Conservation (phyloP, 2,113 vertebrate genomes). For the Lasiurus cinereus region DNA sequence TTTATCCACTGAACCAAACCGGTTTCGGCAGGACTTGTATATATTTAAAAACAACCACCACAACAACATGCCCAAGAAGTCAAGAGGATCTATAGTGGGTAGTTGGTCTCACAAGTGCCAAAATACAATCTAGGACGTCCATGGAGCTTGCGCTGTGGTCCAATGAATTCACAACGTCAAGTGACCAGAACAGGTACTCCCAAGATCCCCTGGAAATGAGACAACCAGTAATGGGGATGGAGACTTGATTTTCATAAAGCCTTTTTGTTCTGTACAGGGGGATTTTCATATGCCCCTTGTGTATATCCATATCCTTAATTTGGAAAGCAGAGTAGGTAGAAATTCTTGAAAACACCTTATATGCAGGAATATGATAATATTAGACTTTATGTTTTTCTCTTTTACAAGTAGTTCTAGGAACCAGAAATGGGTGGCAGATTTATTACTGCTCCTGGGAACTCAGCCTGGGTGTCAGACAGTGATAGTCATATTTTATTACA, state of each 20-base stretch:
- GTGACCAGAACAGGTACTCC: not conserved
- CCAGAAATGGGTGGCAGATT: not conserved
- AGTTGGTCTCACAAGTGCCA: not conserved
- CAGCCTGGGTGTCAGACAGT: not conserved
- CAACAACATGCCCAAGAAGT: not conserved
- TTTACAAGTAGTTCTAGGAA: not conserved
- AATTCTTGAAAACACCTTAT: not conserved
- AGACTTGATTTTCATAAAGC: not conserved
- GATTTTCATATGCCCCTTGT: not conserved
- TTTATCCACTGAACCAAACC: too few species aligned
- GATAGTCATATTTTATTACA: constrained; percentile 34
- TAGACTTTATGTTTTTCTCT: not conserved
- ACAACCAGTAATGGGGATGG: not conserved
- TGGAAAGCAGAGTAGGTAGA: not conserved
- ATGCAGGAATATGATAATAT: not conserved
- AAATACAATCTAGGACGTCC: not conserved
- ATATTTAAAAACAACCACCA: not conserved
- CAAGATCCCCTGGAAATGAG: not conserved
- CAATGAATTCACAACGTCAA: not conserved
- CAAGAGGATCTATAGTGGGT: not conserved
- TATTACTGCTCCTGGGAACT: constrained; percentile 42
- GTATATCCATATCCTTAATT: not conserved
- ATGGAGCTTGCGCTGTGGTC: not conserved
- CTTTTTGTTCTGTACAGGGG: not conserved
- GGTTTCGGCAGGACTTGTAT: not conserved